phyloP scores from a whole-genome alignment of 2,113 vertebrate species.

The Psophia crepitans region DNA sequence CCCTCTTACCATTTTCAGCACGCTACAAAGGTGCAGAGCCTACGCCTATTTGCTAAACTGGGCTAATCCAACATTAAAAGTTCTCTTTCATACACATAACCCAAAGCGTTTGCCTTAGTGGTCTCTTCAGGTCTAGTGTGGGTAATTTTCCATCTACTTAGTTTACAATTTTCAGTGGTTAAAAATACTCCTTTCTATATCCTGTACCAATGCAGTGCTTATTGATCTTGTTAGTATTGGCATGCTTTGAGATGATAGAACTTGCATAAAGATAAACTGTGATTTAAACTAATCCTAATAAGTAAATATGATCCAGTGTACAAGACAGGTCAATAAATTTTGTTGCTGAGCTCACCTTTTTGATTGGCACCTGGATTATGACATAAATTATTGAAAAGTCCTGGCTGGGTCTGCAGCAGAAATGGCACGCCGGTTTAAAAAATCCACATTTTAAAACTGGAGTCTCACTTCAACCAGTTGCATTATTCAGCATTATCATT shows the following conservation, averaged over 20 bases:
- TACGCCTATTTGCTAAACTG: background rate
- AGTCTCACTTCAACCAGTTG: background rate
- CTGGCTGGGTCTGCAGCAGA: background rate
- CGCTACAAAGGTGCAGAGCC: accelerated
- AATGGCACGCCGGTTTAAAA: background rate
- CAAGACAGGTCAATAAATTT: background rate
- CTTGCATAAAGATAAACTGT: background rate
- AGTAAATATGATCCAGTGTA: background rate
- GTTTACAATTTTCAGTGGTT: background rate
- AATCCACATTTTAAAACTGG: background rate
- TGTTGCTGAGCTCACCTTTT: background rate
- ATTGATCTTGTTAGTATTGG: background rate
- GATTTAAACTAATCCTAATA: background rate
- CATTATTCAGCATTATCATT: background rate
- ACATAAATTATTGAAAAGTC: background rate
- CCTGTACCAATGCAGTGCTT: background rate
- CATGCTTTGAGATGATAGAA: background rate
- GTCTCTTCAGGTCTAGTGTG: background rate
- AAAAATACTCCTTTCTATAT: background rate
- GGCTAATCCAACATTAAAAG: background rate
- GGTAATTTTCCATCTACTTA: background rate
- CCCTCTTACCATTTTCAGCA: background rate
- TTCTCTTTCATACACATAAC: background rate
- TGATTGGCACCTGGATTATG: background rate
- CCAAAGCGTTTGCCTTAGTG: background rate